phyloP scores from a whole-genome alignment of 1,140 invertebrate species.

The Aporrectodea caliginosa region DNA sequence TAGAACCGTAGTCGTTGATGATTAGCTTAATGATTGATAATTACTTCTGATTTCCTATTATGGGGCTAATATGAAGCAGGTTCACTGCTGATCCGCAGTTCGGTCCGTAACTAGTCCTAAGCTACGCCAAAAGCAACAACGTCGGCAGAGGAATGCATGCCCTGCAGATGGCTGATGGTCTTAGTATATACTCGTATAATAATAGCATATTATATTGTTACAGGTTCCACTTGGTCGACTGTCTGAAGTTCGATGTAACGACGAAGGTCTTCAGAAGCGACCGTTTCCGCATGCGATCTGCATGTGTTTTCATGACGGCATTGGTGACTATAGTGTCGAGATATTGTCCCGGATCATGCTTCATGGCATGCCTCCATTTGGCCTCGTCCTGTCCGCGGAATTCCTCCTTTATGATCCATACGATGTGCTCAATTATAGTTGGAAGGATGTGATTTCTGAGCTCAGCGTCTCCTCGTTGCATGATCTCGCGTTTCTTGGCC shows the following conservation, averaged over 20 bases:
- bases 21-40: too few relatives aligned
- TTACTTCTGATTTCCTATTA: too few relatives aligned
- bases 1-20: too few relatives aligned
- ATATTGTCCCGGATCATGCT: background rate
- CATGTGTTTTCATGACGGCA: background rate
- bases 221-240: too few relatives aligned
- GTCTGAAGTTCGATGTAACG: background rate
- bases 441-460: background rate
- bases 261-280: background rate
- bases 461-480: background rate
- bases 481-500: background rate
- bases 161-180: too few relatives aligned
- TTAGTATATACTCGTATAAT: too few relatives aligned
- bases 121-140: too few relatives aligned
- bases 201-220: too few relatives aligned
- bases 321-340: background rate
- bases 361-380: background rate
- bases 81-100: too few relatives aligned
- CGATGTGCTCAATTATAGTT: background rate
- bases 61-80: too few relatives aligned
- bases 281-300: background rate
- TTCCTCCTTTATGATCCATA: background rate
- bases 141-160: too few relatives aligned
- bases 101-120: too few relatives aligned
- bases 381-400: background rate